Evolutionary conservation across 2,113 vertebrate genomes (phyloP), one percentile per base, ranked within the genome.

Genomic region (Scolopax mira): DNA sequence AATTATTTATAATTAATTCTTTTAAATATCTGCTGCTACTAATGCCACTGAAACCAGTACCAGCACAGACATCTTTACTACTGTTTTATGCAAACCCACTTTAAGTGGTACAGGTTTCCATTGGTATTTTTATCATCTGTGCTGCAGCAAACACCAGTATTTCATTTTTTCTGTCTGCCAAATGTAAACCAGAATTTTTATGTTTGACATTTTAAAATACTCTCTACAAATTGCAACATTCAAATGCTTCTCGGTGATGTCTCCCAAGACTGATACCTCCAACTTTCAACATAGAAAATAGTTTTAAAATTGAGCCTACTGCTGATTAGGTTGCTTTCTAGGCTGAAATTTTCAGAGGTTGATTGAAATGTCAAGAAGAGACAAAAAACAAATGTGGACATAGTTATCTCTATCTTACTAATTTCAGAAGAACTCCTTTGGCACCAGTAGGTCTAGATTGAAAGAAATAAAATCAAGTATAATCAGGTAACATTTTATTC

Each of bases 231-330:
- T 89, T 92, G 52, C 85, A 89, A 57, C 85, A 75, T 52, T 74
- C 23, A 42, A 84, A 64, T 61, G n/a, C 83, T 83, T 95, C 79
- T 89, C 54, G 3, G 21, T 46, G 33, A 46, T 66, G 44, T 61
- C 49, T 92, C 46, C 49, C 52, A 70, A 44, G 78, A 46, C 70
- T 27, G 39, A 88, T 88, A 51, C 6, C 41, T 94, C 52, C 41
- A 27, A 24, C 44, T 93, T 92, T 89, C 66, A 89, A 92, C 74
- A 93, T 2, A 87, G 73, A 82, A 82, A 83, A 92, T 85, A 94
- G 54, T 90, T 96, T 73, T 77, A 30, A 93, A 96, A 88, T 71
- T 70, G 52, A 89, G 30, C 52, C 46, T 87, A 44, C 33, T 31
- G 49, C 64, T 92, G 90, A 88, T 96, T 79, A 81, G 19, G 33